Base-by-base conservation (phyloP, 2,113 vertebrate genomes). In the Colinus virginianus region DNA sequence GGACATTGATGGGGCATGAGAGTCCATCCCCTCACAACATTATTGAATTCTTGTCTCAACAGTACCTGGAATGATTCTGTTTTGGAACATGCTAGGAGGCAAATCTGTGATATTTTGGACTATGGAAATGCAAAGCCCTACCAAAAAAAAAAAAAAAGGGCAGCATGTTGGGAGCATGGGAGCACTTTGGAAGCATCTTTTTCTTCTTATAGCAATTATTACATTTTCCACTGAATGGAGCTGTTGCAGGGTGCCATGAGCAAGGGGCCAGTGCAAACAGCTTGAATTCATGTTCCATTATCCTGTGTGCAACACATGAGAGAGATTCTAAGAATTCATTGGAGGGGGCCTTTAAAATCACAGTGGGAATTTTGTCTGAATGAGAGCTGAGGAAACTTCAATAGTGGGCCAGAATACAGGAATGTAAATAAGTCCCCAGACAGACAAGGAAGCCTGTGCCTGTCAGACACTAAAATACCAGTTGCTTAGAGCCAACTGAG, bases 391-490 rank as follows among this genome's bases (percentile, higher is more conserved):
- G n/a, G 51, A 85, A 70, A 2, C 34, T 94, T 91, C 64, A 67
- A 13, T 30, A 84, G 77, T 32, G 69, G 66, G 61, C 74, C 40
- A 55, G 56, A 43, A 87, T 85, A 82, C 9, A 64, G 61, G 71
- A 74, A 74, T 64, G 64, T 88, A 94, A 94, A 72, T 94, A 88
- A 91, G 36, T 84, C 12, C 26, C n/a, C 26, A 83, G 76, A 88
- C 61, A 84, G 87, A 68, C 68, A 92, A 68, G 38, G 68, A 94
- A 70, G 72, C 9, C 68, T 79, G 43, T 78, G 82, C 76, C 30
- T 92, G 82, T 85, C 78, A 93, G 89, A 70, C 46, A 82, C 43
- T 71, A 77, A 96, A 95, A 96, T 89, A 92, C 89, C 63, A 80
- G 61, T 80, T 95, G 64, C 87, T 87, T 89, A 84, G 66, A 96